Evolutionary conservation across 2,888 invertebrate genomes (phyloP), one percentile per base, ranked within the genome.

Genomic region (Pollenia griseotomentosa): DNA sequence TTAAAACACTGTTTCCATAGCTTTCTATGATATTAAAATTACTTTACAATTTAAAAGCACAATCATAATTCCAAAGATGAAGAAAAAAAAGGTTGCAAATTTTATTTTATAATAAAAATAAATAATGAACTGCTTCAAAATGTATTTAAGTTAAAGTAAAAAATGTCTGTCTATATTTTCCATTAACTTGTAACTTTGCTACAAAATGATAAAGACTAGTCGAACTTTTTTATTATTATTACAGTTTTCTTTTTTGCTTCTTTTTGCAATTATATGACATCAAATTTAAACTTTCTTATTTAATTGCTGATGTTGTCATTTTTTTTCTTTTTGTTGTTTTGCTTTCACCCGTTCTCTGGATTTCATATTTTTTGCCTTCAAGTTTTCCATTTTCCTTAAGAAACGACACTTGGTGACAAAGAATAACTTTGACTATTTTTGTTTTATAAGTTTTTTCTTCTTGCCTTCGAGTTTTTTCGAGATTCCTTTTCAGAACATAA

Each of bases 221-320:
- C 75, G 63, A 77, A 63, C 63, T 77, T 83, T 83, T 66, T 82
- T 40, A 51, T 74, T 40, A 8, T 63, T 23, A 23, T 48, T 51
- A 42, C 14, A 9, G 23, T 68, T 40, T 48, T 70, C 53, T 40
- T 53, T 23, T 2, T 23, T 74, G 68, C 68, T 85, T 80, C 53
- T 61, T 74, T 84, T 85, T 80, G 84, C 84, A 85, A 85, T 85
- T 85, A 85, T 85, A 75, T 68, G 79, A 80, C 84, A 80, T 85
- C 46, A 85, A 85, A 80, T 85, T 85, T 85, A 85, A 85, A 85
- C 84, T 85, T 85, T 85, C 55, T 85, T 70, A 55, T 80, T 74
- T 85, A 85, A 85, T 80, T 85, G 84, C 84, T 85, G 74, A 85
- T 80, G 79, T 74, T 80, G 84, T 75, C 61, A 65, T 68, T 63